Evolutionary conservation across 2,113 vertebrate species (phyloP).

Genomic region (Daphoenositta chrysoptera): DNA sequence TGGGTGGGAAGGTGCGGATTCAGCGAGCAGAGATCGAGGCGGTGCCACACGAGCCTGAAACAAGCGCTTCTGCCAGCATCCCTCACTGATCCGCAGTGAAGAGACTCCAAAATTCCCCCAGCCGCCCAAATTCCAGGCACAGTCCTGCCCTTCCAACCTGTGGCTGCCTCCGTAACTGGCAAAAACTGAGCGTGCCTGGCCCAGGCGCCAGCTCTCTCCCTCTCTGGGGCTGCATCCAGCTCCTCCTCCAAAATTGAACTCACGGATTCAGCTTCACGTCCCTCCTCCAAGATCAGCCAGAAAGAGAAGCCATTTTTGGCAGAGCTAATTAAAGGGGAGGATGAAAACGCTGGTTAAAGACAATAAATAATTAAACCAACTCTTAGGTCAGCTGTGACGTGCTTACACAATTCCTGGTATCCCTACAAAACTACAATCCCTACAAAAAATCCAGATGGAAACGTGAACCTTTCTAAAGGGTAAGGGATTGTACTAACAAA

Average conservation of each 20-base stretch:
- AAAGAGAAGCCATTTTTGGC: background rate
- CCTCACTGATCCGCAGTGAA: rapidly evolving
- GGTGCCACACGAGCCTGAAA: rapidly evolving
- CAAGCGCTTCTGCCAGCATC: background rate
- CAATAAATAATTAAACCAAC: background rate
- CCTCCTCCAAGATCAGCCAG: background rate
- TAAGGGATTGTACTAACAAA: background rate
- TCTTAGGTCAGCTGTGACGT: background rate
- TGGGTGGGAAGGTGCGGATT: rapidly evolving
- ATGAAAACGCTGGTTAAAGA: background rate
- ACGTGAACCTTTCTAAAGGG: rapidly evolving
- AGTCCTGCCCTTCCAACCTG: background rate
- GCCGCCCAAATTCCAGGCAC: background rate
- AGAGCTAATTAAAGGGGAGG: background rate
- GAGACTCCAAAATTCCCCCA: background rate
- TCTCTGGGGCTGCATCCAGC: background rate
- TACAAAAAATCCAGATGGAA: background rate
- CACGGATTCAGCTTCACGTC: rapidly evolving
- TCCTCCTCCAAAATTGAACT: background rate
- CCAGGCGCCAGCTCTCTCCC: rapidly evolving
- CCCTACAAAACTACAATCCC: too few relatives aligned
- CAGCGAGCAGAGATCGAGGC: rapidly evolving
- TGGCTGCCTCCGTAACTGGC: background rate
- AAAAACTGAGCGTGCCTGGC: rapidly evolving
- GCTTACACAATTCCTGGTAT: background rate